A percentile compares a stretch with the other conserved stretches of the same genome.
phyloP scores from a whole-genome alignment of 2,113 vertebrate species.

The Ictidomys tridecemlineatus region DNA sequence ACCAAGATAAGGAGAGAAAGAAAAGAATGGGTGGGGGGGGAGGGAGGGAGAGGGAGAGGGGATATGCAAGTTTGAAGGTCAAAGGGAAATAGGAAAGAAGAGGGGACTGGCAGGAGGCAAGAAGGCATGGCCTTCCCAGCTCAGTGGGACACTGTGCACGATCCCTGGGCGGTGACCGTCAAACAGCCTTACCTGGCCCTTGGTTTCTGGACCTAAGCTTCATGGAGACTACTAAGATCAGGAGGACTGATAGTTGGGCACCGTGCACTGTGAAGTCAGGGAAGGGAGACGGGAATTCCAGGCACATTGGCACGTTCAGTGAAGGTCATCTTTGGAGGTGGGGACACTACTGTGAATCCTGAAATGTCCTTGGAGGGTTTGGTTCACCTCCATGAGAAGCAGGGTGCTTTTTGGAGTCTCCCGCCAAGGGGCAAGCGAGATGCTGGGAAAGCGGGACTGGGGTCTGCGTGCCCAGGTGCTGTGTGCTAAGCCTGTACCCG shows the following conservation, averaged over 20 bases:
- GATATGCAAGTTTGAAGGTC: background rate
- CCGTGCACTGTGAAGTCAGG: background rate
- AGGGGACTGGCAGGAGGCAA: background rate
- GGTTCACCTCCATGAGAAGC: rapidly evolving
- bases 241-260: background rate
- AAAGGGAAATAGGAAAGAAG: background rate
- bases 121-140: background rate
- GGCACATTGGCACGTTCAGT: background rate
- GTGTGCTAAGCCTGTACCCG: no score
- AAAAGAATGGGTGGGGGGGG: no score
- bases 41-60: background rate
- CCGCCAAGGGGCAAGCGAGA: background rate
- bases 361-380: no score
- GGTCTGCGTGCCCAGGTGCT: no score
- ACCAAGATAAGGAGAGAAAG: rapidly evolving
- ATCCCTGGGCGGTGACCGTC: background rate
- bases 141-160: background rate
- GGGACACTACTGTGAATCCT: no score
- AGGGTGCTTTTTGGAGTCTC: background rate
- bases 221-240: background rate
- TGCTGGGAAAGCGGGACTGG: background rate
- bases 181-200: background rate
- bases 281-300: background rate
- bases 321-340: background rate
- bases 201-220: background rate